These are phyloP conservation scores for Rhyacichthys aspro DNA, from an alignment of 2,797 vertebrate genomes.

Conservation along the genomic window DNA sequence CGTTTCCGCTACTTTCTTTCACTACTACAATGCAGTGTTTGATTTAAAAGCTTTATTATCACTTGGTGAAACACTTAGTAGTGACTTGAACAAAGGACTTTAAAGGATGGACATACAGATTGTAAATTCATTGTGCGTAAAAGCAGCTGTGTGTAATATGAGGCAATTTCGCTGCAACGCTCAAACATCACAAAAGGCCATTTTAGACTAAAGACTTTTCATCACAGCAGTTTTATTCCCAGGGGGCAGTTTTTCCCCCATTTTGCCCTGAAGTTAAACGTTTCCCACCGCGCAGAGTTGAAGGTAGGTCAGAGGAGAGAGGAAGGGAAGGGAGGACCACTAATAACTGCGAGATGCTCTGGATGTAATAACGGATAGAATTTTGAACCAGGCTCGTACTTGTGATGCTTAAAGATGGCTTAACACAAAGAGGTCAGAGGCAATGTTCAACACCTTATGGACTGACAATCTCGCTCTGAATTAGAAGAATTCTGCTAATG, in stretches of 20 bases:
- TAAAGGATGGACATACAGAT: neutral
- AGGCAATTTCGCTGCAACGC: constrained; percentile 3
- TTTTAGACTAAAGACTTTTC: constrained; percentile 2
- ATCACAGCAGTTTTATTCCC: neutral
- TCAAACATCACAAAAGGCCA: constrained; percentile 1
- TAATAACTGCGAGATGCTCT: neutral
- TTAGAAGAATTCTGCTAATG: too few relatives aligned
- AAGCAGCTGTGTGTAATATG: neutral
- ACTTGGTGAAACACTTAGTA: neutral
- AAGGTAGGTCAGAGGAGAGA: neutral
- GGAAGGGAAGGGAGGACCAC: neutral
- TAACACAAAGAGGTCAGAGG: neutral
- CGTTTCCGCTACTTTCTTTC: too few relatives aligned
- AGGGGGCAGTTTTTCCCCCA: neutral
- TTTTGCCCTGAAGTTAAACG: neutral
- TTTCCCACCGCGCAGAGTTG: neutral
- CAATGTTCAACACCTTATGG: constrained; percentile 20
- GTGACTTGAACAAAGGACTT: neutral
- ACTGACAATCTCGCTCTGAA: neutral
- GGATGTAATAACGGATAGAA: neutral
- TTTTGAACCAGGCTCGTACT: too few relatives aligned
- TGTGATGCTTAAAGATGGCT: too few relatives aligned
- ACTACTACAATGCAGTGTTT: neutral
- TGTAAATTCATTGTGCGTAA: neutral
- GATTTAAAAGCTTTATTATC: neutral